phyloP scores from a whole-genome alignment of 2,797 vertebrate species.

The Calcarius lapponicus region DNA sequence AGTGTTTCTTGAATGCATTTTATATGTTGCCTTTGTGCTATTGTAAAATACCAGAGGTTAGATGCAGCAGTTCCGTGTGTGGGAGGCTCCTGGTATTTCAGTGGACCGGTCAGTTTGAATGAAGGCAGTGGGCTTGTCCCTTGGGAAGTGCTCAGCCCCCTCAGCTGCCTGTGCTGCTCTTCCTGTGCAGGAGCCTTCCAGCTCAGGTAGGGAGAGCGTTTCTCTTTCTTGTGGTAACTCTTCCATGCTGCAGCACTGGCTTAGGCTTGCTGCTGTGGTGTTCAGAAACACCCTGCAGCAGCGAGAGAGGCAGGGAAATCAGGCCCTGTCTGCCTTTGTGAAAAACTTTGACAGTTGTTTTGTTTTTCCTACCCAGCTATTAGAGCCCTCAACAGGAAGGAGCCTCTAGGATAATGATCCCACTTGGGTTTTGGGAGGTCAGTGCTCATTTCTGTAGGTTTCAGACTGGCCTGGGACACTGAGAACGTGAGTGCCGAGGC shows the following conservation, averaged over 20 bases:
- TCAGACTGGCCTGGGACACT: neutral
- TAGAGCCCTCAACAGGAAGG: neutral
- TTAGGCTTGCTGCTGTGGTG: neutral
- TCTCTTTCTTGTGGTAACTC: neutral
- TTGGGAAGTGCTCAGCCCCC: neutral
- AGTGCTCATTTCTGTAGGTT: neutral
- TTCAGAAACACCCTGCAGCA: neutral
- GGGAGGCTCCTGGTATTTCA: neutral
- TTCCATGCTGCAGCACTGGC: neutral
- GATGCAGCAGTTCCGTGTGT: neutral
- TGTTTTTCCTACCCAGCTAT: neutral
- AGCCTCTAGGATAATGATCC: neutral
- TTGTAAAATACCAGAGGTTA: neutral
- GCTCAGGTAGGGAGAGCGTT: neutral
- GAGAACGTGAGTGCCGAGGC: neutral
- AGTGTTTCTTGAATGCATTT: constrained; percentile 2
- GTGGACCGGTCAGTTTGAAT: neutral
- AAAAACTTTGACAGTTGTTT: neutral
- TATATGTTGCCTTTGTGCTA: neutral
- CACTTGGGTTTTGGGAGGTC: neutral
- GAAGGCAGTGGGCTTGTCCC: neutral
- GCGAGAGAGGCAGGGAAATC: neutral
- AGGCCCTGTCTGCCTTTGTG: neutral
- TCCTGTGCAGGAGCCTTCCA: neutral
- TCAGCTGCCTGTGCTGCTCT: neutral